Evolutionary conservation across 2,888 invertebrate genomes (phyloP), one percentile per base, ranked within the genome.

Genomic region (Amblyjoppa proteus): DNA sequence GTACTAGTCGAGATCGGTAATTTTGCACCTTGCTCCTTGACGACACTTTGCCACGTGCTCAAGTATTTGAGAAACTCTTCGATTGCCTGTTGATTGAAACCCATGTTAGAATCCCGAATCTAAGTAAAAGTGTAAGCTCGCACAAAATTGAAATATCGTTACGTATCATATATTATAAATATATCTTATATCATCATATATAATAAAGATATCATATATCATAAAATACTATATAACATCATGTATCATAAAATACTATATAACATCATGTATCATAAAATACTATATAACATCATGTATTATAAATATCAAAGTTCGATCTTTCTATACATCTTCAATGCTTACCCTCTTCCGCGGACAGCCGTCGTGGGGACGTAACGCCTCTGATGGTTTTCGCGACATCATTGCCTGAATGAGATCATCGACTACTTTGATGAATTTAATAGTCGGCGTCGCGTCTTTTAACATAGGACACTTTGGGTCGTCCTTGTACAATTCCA

Each of bases 401-500:
- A 78, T 86, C 87, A 89, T 87, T 16, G 87, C 87, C 31, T 31
- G 13, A 11, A 89, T 87, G 1, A 89, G 25, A 25, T 77, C 61
- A 71, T 83, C 68, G 2, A 87, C 58, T 16, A 84, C 53, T 71
- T 80, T 28, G 1, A 88, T 86, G 53, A 88, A 81, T 38, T 61
- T 25, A 28, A 85, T 70, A 0, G 87, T 88, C 41, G 85, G 56
- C 34, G 82, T 71, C 28, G 74, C 83, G 61, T 88, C 86, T 25
- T 58, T 61, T 2, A 89, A 61, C n/a, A 81, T 70, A n/a, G 34
- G 20, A 20, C 51, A 81, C n/a, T 38, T 51, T 70, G 73, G 56
- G 5, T 58, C 51, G 51, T 80, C 45, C 41, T 81, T 76, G 66
- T 83, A 81, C 16, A 69, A 13, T 28, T 83, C 49, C 87, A 88